Conservation (phyloP, 2,888 invertebrate species). For the Lymantria monacha region DNA sequence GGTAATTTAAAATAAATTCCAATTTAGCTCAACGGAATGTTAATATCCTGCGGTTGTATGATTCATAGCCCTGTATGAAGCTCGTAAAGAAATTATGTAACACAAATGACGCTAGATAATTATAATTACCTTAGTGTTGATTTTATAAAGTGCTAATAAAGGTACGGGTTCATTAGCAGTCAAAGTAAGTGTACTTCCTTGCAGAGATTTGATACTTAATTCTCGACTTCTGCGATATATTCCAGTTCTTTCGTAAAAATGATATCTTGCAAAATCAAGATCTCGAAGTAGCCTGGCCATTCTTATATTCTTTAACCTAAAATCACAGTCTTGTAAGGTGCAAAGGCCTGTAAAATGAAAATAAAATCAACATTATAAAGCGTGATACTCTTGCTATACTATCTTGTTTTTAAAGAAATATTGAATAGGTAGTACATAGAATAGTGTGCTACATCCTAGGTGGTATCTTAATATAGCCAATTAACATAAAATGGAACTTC, state of each 20-base stretch:
- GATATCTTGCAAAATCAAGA: slow-evolving; percentile 67
- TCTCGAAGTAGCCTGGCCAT: slow-evolving; percentile 60
- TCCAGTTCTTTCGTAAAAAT: slow-evolving; percentile 65
- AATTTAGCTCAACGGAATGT: too few relatives aligned
- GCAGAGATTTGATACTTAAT: slow-evolving; percentile 55
- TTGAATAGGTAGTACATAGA: too few relatives aligned
- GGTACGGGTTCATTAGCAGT: slow-evolving; percentile 45
- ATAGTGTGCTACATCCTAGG: too few relatives aligned
- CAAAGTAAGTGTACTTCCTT: slow-evolving; percentile 60
- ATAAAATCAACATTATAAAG: background rate
- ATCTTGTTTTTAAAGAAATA: too few relatives aligned
- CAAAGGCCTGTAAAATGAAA: slow-evolving; percentile 50
- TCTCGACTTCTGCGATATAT: slow-evolving; percentile 49
- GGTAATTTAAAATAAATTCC: too few relatives aligned
- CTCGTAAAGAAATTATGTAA: too few relatives aligned
- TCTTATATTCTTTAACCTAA: slow-evolving; percentile 49
- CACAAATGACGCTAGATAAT: too few relatives aligned
- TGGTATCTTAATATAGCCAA: too few relatives aligned
- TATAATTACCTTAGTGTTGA: slow-evolving; percentile 58
- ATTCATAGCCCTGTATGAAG: too few relatives aligned
- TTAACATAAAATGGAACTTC: too few relatives aligned
- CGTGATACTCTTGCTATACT: too few relatives aligned
- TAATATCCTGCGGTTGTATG: too few relatives aligned
- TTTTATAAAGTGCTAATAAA: slow-evolving; percentile 60
- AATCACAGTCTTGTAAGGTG: slow-evolving; percentile 66